These are phyloP conservation scores for Passer montanus DNA, from an alignment of 2,113 vertebrate species.

Conservation along the genomic window DNA sequence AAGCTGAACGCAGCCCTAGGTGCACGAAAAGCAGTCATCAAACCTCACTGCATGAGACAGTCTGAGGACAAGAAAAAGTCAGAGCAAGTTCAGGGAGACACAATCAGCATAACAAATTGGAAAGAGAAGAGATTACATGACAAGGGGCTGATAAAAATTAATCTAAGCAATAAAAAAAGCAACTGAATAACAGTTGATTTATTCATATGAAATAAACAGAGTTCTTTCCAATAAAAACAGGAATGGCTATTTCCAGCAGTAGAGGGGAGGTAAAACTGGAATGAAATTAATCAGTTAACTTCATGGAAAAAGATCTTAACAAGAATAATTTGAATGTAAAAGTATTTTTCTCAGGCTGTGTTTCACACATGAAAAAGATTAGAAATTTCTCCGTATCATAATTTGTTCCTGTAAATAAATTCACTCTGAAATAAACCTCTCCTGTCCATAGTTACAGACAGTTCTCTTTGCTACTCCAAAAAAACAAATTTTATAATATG, in stretches of 20 bases:
- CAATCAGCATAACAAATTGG: not conserved
- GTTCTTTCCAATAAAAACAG: not conserved
- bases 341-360: not conserved
- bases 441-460: not conserved
- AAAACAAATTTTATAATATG: not conserved
- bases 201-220: not conserved
- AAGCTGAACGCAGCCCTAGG: not conserved
- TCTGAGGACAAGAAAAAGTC: not conserved
- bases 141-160: not conserved
- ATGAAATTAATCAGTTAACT: not conserved
- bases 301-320: conserved; percentile 3
- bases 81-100: not conserved
- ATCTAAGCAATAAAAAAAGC: not conserved
- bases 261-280: not conserved
- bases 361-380: not conserved
- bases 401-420: not conserved
- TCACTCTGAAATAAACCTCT: not conserved
- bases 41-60: not conserved
- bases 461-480: not conserved
- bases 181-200: not conserved
- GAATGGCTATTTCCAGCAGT: not conserved
- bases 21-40: not conserved
- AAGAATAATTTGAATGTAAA: not conserved
- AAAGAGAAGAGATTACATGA: not conserved
- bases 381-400: not conserved